Evolutionary conservation across 92 coral and sea anemone genomes (phyloP), one percentile per base, ranked within the genome.

Genomic region (Galaxea fascicularis): DNA sequence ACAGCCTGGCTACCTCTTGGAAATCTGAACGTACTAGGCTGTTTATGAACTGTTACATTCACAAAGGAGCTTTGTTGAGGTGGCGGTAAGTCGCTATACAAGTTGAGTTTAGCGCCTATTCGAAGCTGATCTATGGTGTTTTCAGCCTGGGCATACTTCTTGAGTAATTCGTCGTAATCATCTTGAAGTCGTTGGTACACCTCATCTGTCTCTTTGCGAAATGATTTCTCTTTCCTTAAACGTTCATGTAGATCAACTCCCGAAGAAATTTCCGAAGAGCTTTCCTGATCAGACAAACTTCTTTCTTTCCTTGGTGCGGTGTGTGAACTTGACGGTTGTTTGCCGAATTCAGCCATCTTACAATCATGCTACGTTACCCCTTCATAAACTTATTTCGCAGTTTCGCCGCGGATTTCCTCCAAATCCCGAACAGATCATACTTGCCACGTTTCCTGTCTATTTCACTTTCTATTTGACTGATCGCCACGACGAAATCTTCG

Each of bases 101-200:
- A 93, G 86, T 94, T 95, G 41, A 97, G 85, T 58, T 92, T 95
- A 11, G 99, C 98, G 65, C 99, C 99, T 44, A 95, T 97, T 77
- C 94, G 79, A 69, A 97, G 90, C 79, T 94, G 95, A 87, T 97
- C 99, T 26, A 97, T 97, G 9, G 98, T 97, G 84, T 97, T 97
- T 87, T 97, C 99, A 31, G 99, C 99, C 84, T 93, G 97, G 0
- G 99, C 99, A 82, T 92, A 91, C 62, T 92, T 90, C 41, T 95
- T 93, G 49, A 97, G 90, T 14, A 97, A 86, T 54, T 97, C 91
- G 79, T 94, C 98, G 91, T 97, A 97, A 44, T 97, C 98, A 57
- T 90, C 88, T 63, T 94, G 98, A 31, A 97, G 86, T 71, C 98
- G 86, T 83, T 89, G 79, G 80, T 94, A 93, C 29, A 95, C 79